Evolutionary conservation across 2,888 invertebrate species (phyloP), one percentile per base, ranked within the genome.

Genomic region (Megalurothrips usitatus): DNA sequence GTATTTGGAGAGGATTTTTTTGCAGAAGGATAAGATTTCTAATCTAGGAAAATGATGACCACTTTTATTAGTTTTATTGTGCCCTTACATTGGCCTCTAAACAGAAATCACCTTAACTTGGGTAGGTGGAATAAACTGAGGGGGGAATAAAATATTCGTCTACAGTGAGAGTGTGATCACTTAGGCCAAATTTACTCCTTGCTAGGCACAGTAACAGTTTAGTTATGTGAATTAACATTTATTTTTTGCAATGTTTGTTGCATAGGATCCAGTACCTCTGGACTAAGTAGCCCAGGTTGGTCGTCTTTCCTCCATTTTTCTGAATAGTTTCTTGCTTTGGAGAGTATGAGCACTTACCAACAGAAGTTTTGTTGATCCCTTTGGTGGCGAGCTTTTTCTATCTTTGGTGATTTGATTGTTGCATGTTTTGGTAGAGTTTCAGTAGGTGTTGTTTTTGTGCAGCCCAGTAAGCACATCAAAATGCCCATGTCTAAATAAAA

Each of bases 241-340:
- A 80, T 80, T 26, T 79, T 47, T 79, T 80, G 79, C 28, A 80
- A 34, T 82, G 79, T 58, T 83, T 84, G 83, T 85, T 85, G 23
- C 26, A 83, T 86, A 86, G 86, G 86, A 83, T 86, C 86, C 83
- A 86, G 85, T 85, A 85, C 86, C 80, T 86, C 86, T 84, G 86
- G 85, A 82, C 85, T 86, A 84, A 86, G 85, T 85, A 86, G 85
- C 84, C 85, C 86, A 86, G 86, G 86, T 86, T 85, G 84, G 86
- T 86, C 83, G 81, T 82, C 81, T 81, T 81, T 79, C 48, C 79
- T 81, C 43, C 26, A 52, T 80, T 80, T 82, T 79, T 75, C 34
- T 49, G 75, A 34, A 79, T 47, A 19, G 79, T 80, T 80, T 80
- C 68, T 23, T 9, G 47, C 68, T 75, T 75, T 19, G 63, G 34